Evolutionary conservation across 2,888 invertebrate genomes (phyloP).

Genomic region (Diarsia dahlii): DNA sequence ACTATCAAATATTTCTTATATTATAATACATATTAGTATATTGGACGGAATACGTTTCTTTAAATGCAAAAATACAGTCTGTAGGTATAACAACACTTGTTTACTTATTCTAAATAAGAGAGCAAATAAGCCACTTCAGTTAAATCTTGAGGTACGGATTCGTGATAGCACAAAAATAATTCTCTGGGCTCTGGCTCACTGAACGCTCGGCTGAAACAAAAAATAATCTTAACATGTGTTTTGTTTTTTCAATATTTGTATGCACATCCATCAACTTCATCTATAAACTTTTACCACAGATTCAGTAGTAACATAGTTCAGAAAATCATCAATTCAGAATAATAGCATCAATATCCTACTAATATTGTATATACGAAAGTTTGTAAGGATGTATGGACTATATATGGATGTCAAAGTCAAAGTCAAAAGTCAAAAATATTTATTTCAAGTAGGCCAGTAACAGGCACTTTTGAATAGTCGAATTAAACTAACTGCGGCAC

Average conservation of each 20-base stretch:
- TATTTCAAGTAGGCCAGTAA: no score
- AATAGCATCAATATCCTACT: no score
- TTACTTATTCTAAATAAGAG: conserved; percentile 86
- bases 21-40: conserved; percentile 6
- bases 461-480: no score
- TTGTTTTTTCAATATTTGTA: neutral
- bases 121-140: conserved; percentile 96
- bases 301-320: no score
- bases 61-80: conserved; percentile 21
- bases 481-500: no score
- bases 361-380: no score
- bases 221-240: neutral
- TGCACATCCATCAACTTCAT: no score
- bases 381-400: no score
- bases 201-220: conserved; percentile 92
- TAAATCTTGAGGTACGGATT: conserved; percentile 96
- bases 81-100: neutral
- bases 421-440: no score
- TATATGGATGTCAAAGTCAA: no score
- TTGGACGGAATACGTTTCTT: conserved; percentile 49
- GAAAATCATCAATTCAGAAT: no score
- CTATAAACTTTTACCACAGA: neutral
- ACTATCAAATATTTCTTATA: neutral
- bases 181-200: conserved; percentile 94
- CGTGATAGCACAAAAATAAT: conserved; percentile 96